Conservation (phyloP, 2,113 vertebrate genomes). For the Pungitius pungitius region DNA sequence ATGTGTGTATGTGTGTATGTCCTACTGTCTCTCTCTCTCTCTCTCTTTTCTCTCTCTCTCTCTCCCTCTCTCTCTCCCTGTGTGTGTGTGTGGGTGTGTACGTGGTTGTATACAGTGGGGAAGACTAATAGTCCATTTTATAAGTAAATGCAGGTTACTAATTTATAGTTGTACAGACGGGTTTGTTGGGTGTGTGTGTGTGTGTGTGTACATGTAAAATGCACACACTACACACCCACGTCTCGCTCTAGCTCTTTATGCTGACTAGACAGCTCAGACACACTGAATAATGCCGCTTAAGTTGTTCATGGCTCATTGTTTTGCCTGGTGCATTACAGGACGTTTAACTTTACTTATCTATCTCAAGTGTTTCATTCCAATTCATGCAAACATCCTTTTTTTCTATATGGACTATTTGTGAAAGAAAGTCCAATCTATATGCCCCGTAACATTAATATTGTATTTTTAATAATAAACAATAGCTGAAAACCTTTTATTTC, state of each 20-base stretch:
- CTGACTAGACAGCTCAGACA: constrained; percentile 69
- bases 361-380: constrained; percentile 49
- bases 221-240: constrained; percentile 56
- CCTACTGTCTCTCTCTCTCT: neutral
- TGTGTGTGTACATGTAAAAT: constrained; percentile 48
- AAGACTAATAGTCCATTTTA: constrained; percentile 53
- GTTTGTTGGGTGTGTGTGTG: constrained; percentile 47
- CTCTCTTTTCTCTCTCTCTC: neutral
- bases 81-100: constrained; percentile 17
- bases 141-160: constrained; percentile 50
- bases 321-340: constrained; percentile 68
- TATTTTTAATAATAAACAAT: constrained; percentile 51
- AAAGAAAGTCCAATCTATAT: neutral
- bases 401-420: constrained; percentile 43
- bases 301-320: constrained; percentile 70
- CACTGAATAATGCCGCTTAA: constrained; percentile 66
- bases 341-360: constrained; percentile 62
- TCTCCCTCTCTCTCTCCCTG: neutral
- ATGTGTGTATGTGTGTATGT: constrained; percentile 16
- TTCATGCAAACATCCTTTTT: constrained; percentile 50
- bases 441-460: constrained; percentile 45
- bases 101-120: constrained; percentile 24
- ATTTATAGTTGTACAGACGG: constrained; percentile 57
- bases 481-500: constrained; percentile 53
- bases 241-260: constrained; percentile 53